Evolutionary conservation across 2,888 invertebrate species (phyloP), one percentile per base, ranked within the genome.

Genomic region (Sturmia bella): DNA sequence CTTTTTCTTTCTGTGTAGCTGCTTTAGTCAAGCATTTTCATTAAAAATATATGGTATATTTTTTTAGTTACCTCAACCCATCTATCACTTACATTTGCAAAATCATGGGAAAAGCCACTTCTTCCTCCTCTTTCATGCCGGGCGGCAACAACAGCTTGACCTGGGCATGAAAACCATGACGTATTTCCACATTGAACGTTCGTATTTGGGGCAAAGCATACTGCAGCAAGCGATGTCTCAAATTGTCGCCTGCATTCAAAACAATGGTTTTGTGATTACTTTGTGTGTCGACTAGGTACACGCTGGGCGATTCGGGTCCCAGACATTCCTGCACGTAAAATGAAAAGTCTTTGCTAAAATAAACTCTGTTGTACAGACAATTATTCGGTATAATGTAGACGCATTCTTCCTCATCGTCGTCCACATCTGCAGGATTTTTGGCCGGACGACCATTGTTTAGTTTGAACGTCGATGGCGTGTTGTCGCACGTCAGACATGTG

Each of bases 121-220:
- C 96, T 85, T 97, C 96, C 54, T 96, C 95, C 87, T 97, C 96
- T 85, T 96, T 93, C 87, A 97, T 93, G 7, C 95, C 94, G 0
- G 97, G 96, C 0, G 98, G 98, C 48, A 97, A 91, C 69, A 94
- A 93, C 3, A 98, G 92, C 37, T 96, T 93, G 1, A 97, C 97
- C 88, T 95, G 94, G 6, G 95, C 95, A 86, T 93, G 93, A 86
- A 93, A 94, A 7, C 94, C 94, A 85, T 93, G 92, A 45, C 93
- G 92, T 50, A 93, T 93, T 91, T 93, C 93, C 2, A 94, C 94
- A 77, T 93, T 91, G 85, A 95, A 94, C 64, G 94, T 95, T 86
- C 95, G 94, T 84, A 94, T 93, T 90, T 94, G 95, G 0, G 97
- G 97, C 63, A 94, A 90, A 0, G 97, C 96, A 85, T 96, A 92